Evolutionary conservation across 2,797 vertebrate genomes (phyloP), one percentile per base, ranked within the genome.

Genomic region (Chelon labrosus): DNA sequence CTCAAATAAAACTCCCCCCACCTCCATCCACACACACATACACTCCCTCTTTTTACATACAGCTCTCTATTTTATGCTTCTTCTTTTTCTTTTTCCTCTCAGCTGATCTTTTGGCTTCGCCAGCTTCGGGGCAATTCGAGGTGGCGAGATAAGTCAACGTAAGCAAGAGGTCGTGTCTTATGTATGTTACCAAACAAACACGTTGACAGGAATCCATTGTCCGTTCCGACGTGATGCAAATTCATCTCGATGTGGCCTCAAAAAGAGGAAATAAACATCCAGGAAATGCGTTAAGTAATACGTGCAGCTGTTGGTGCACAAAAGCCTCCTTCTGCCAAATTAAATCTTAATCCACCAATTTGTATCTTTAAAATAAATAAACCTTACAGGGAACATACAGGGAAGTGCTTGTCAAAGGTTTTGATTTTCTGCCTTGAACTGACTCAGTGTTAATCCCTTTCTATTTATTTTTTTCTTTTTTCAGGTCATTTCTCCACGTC

Each of bases 401-500:
- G n/a, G 10, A 49, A 72, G 58, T 55, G 64, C 59, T 67, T 76
- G 41, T 59, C 63, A 79, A 63, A 77, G 66, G 22, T 75, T 80
- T 72, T 68, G 57, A 80, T 88, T 84, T 77, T 65, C 81, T 73
- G 66, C 60, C 79, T 74, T 71, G 50, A 79, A 77, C 38, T 81
- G 74, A 88, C 75, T 85, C 67, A 60, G 52, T 62, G 46, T 82
- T 88, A 85, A 90, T 87, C 82, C 73, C 31, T 31, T 5, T 31
- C 7, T 31, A 1, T 5, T 31, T 31, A 1, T 31, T 31, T 5
- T 31, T 31, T 5, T n/a, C 61, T 75, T 54, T 67, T 75, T 71
- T 84, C 65, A 70, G 73, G 56, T 85, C 65, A 85, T 91, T 88
- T 85, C 82, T 87, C 77, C 49, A 73, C 84, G 65, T 86, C 68